A percentile compares a stretch with the other conserved stretches of the same genome.
Conservation (phyloP, 2,113 vertebrate genomes). For the Panthera tigris region DNA sequence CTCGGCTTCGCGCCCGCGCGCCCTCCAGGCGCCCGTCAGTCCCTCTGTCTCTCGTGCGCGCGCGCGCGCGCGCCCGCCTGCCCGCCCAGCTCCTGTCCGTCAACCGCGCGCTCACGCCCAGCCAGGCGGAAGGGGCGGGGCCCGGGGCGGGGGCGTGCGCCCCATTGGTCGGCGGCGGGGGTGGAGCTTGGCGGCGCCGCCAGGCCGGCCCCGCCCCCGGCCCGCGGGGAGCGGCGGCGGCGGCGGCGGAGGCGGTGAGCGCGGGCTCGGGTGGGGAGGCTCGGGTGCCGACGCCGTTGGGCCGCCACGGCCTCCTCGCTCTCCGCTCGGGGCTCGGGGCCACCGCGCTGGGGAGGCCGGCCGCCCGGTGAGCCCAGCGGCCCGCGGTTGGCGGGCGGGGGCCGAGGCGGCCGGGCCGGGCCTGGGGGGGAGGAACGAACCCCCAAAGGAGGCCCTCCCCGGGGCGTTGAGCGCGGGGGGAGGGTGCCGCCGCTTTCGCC, state of each 20-base stretch:
- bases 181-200: neutral
- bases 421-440: slow-evolving; percentile 28
- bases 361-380: slow-evolving; percentile 49
- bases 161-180: neutral
- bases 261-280: neutral
- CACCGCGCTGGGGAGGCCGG: neutral
- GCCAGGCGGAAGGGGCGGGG: neutral
- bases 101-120: neutral
- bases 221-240: neutral
- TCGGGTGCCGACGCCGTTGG: neutral
- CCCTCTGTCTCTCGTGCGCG: neutral
- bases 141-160: fast-evolving
- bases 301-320: neutral
- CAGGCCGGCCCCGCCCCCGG: neutral
- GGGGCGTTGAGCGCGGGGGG: neutral
- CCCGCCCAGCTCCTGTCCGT: neutral
- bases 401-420: neutral
- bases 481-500: no score
- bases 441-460: neutral
- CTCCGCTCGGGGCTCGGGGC: neutral
- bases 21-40: neutral
- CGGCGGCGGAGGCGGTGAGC: neutral
- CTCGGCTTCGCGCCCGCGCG: neutral
- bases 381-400: neutral
- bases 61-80: neutral